A percentile compares a stretch with the other conserved stretches of the same genome.
phyloP scores from a whole-genome alignment of 2,113 vertebrate species.

The Ceuthmochares aereus region DNA sequence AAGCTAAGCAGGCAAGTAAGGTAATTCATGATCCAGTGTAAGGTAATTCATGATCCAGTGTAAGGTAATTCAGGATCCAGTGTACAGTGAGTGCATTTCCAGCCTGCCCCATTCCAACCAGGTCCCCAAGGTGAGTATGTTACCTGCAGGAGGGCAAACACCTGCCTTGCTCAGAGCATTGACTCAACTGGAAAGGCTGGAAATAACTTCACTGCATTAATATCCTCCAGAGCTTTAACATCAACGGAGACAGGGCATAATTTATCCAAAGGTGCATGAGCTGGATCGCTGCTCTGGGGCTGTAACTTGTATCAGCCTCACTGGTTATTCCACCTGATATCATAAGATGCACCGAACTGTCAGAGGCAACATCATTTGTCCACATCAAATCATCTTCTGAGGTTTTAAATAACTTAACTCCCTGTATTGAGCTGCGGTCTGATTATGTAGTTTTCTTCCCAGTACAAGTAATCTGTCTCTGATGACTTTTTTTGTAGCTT shows the following conservation, averaged over 20 bases:
- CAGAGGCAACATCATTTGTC: neutral
- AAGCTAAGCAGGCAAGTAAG: neutral
- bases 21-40: neutral
- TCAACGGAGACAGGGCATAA: neutral
- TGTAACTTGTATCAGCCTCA: neutral
- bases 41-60: neutral
- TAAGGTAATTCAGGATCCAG: neutral
- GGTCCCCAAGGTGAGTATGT: rapidly evolving
- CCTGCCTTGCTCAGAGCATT: neutral
- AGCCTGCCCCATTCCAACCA: neutral
- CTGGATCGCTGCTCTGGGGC: neutral
- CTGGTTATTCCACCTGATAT: neutral
- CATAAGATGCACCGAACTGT: neutral
- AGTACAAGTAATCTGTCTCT: neutral
- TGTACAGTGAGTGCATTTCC: rapidly evolving
- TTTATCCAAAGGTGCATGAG: neutral
- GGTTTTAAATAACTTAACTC: neutral
- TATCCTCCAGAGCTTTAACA: neutral
- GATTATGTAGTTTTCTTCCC: neutral
- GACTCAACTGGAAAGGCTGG: neutral
- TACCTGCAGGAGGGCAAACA: neutral
- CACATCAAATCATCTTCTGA: neutral
- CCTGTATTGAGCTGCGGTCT: neutral
- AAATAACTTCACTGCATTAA: neutral
- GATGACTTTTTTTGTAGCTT: neutral